A percentile compares a stretch with the other conserved stretches of the same genome.
phyloP scores from a whole-genome alignment of 2,113 vertebrate species.

The Carassius gibelio region DNA sequence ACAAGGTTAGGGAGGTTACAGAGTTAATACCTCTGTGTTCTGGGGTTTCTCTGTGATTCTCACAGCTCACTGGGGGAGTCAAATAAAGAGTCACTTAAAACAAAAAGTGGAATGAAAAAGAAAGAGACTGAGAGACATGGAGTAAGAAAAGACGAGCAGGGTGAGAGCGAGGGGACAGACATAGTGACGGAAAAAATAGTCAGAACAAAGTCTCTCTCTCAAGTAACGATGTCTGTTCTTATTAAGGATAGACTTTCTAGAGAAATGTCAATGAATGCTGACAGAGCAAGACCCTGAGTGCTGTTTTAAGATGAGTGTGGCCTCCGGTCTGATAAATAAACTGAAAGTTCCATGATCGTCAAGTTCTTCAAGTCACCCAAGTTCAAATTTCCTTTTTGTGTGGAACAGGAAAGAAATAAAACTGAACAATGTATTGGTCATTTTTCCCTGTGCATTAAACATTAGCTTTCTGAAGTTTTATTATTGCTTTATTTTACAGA shows the following conservation, averaged over 20 bases:
- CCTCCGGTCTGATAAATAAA: neutral
- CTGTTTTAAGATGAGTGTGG: conserved; percentile 10
- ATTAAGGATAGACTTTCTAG: neutral
- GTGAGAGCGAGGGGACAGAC: neutral
- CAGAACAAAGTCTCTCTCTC: neutral
- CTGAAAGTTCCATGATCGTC: conserved; percentile 3
- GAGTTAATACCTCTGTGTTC: conserved; percentile 54
- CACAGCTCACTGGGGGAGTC: conserved; percentile 37
- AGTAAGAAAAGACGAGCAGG: neutral
- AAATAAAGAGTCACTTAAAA: conserved; percentile 47
- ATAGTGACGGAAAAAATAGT: neutral
- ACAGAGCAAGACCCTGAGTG: conserved; percentile 6
- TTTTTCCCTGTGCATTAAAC: neutral
- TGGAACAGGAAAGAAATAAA: neutral
- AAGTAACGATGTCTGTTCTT: conserved; percentile 5
- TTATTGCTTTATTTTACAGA: neutral
- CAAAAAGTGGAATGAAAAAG: conserved; percentile 31
- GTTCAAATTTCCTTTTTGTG: neutral
- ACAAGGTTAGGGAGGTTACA: conserved; percentile 46
- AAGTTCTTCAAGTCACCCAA: neutral
- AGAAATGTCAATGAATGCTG: conserved; percentile 19
- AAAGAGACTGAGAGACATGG: neutral
- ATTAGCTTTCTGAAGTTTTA: neutral
- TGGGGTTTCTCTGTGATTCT: conserved; percentile 48
- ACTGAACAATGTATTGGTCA: neutral